phyloP scores from a whole-genome alignment of 2,797 vertebrate genomes.

The Astyanax mexicanus region DNA sequence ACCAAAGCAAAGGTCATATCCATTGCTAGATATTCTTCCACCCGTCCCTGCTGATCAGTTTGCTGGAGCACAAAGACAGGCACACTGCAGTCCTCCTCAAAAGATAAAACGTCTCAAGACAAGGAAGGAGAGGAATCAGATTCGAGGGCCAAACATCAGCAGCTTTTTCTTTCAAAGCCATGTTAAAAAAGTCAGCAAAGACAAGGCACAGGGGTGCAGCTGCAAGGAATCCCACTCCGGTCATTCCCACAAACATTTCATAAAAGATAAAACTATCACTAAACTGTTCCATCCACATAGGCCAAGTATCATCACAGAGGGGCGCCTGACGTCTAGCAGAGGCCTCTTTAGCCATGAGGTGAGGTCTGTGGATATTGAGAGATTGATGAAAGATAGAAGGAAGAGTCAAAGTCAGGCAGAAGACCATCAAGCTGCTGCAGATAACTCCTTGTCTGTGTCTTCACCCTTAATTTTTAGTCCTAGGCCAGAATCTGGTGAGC shows the following conservation, averaged over 20 bases:
- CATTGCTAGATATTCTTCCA: conserved; percentile 12
- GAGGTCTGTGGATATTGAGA: conserved; percentile 87
- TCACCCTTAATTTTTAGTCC: conserved; percentile 33
- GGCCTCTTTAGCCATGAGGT: conserved; percentile 89
- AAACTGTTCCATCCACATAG: conserved; percentile 63
- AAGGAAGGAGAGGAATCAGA: conserved; percentile 72
- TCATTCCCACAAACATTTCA: conserved; percentile 43
- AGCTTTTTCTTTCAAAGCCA: conserved; percentile 26
- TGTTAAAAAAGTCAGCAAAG: conserved; percentile 47
- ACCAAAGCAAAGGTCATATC: conserved; percentile 36
- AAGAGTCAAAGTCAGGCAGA: conserved; percentile 47
- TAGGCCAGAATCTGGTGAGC: conserved; percentile 23
- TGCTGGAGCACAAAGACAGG: conserved; percentile 18
- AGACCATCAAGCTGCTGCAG: conserved; percentile 31
- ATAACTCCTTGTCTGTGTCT: not conserved
- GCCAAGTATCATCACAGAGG: conserved; percentile 84
- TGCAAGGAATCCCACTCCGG: conserved; percentile 52
- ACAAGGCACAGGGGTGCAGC: conserved; percentile 34
- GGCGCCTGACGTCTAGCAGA: conserved; percentile 83
- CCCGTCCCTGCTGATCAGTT: conserved; percentile 36
- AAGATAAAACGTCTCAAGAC: conserved; percentile 76
- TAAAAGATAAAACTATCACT: conserved; percentile 53
- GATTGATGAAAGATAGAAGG: conserved; percentile 75
- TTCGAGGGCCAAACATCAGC: conserved; percentile 55
- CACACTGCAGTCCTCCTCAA: conserved; percentile 11